Conservation (phyloP, 1,140 invertebrate genomes). For the Mycetomoellerius zeteki region DNA sequence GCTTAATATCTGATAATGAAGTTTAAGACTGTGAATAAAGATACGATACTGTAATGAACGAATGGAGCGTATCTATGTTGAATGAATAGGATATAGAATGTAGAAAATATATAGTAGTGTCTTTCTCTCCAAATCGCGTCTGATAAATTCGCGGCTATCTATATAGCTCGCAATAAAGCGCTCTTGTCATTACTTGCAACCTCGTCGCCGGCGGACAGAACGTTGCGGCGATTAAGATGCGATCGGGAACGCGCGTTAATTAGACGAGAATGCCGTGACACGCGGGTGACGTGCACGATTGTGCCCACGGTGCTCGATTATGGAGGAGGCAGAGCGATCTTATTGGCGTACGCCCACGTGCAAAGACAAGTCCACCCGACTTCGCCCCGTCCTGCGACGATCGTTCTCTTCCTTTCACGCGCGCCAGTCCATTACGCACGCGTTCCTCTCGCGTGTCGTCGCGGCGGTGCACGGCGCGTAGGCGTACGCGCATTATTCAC, state of each 20-base stretch:
- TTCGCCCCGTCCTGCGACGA: background rate
- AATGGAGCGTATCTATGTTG: background rate
- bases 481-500: conserved; percentile 74
- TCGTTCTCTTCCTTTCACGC: conserved; percentile 52
- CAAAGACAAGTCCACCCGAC: conserved; percentile 59
- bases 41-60: background rate
- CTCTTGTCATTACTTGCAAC: conserved; percentile 5
- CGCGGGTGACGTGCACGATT: conserved; percentile 37
- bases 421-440: conserved; percentile 66
- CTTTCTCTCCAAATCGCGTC: background rate
- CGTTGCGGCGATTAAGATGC: conserved; percentile 69
- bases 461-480: conserved; percentile 52
- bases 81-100: background rate
- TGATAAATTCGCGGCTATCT: conserved; percentile 32
- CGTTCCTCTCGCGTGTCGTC: conserved; percentile 45
- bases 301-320: conserved; percentile 50
- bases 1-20: background rate
- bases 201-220: conserved; percentile 1
- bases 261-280: conserved; percentile 63
- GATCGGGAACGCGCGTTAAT: conserved; percentile 70
- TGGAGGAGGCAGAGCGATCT: conserved; percentile 40
- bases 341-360: conserved; percentile 64
- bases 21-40: background rate
- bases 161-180: conserved; percentile 36
- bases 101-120: background rate